These are phyloP conservation scores for Danio aesculapii DNA, from an alignment of 2,797 vertebrate species.

Conservation along the genomic window DNA sequence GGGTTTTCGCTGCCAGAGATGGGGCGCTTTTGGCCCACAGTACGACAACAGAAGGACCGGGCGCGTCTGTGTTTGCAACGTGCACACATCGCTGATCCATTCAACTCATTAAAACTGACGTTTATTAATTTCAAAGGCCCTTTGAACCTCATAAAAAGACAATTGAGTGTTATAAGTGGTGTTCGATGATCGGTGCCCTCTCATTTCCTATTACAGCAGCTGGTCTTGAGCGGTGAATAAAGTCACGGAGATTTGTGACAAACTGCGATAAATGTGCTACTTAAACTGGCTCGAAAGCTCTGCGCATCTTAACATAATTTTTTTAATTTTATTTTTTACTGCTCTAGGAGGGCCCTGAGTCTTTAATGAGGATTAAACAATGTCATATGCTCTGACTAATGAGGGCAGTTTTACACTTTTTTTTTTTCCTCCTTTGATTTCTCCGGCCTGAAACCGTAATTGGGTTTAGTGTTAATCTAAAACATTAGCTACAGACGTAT, in stretches of 20 bases:
- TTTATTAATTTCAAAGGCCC: conserved; percentile 37
- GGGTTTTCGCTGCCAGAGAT: conserved; percentile 13
- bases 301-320: conserved; percentile 5
- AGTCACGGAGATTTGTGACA: conserved; percentile 33
- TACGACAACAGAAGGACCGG: conserved; percentile 11
- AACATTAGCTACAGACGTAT: conserved; percentile 41
- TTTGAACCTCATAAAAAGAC: conserved; percentile 37
- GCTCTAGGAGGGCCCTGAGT: conserved; percentile 2
- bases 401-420: conserved; percentile 54
- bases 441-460: conserved; percentile 51
- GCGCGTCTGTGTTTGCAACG: background rate
- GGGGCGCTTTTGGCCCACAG: conserved; percentile 6
- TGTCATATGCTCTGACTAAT: conserved; percentile 61
- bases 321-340: background rate
- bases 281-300: background rate
- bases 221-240: conserved; percentile 35
- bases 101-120: conserved; percentile 23
- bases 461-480: conserved; percentile 56
- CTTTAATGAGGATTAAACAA: conserved; percentile 63
- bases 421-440: conserved; percentile 47
- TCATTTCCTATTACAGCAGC: conserved; percentile 27
- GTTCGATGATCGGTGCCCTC: conserved; percentile 22
- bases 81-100: conserved; percentile 26
- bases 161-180: conserved; percentile 5
- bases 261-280: conserved; percentile 6